Conservation (phyloP, 2,113 vertebrate species). For the Podocnemis expansa region DNA sequence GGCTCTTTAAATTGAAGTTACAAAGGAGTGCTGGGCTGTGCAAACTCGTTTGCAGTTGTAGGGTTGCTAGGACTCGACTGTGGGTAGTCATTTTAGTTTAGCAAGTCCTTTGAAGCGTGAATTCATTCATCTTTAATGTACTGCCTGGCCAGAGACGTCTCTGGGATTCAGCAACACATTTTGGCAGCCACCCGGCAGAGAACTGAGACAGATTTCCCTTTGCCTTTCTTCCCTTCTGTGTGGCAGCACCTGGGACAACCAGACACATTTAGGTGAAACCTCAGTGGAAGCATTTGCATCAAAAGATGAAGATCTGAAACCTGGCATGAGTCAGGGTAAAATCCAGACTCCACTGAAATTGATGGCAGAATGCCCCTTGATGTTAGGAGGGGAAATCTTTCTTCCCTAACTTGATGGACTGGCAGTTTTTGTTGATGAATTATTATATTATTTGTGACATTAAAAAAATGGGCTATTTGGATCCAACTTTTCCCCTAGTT, state of each 20-base stretch:
- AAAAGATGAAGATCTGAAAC: background rate
- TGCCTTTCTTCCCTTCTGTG: background rate
- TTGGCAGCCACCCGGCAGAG: background rate
- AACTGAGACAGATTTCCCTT: background rate
- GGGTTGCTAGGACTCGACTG: background rate
- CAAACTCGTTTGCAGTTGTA: background rate
- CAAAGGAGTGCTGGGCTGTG: background rate
- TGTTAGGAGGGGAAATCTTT: background rate
- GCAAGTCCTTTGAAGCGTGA: too few species aligned
- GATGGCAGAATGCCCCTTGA: background rate
- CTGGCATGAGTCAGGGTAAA: background rate
- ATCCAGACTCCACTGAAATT: background rate
- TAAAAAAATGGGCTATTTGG: too few species aligned
- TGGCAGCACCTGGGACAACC: background rate
- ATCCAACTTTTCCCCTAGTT: too few species aligned
- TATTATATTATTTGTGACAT: too few species aligned
- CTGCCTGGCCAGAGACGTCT: background rate
- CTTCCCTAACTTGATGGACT: background rate
- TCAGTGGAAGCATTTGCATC: background rate
- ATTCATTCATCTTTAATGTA: too few species aligned
- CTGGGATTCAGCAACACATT: background rate
- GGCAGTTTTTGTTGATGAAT: too few species aligned
- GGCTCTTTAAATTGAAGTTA: background rate
- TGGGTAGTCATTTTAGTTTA: background rate
- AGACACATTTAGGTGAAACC: background rate